phyloP scores from a whole-genome alignment of 2,113 vertebrate species.

The Orcinus orca region DNA sequence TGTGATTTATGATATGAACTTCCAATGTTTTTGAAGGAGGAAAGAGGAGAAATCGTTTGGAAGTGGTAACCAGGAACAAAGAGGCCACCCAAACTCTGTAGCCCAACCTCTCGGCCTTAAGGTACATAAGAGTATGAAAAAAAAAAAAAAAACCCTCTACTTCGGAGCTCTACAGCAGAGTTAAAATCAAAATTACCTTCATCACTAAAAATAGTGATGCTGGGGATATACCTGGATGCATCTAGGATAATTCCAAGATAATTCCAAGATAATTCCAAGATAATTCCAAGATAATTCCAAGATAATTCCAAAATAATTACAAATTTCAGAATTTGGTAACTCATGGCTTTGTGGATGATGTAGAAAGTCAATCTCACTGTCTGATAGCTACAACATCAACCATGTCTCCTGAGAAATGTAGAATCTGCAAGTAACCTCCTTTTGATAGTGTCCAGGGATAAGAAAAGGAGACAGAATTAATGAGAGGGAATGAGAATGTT shows the following conservation, averaged over 20 bases:
- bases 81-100: not conserved
- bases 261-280: too few species aligned
- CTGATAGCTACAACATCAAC: not conserved
- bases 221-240: not conserved
- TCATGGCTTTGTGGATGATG: not conserved
- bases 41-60: not conserved
- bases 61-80: not conserved
- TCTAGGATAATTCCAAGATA: not conserved
- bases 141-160: not conserved
- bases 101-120: not conserved
- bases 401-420: not conserved
- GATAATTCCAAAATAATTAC: too few species aligned
- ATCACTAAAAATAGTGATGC: not conserved
- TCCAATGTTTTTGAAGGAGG: not conserved
- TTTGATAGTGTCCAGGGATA: not conserved
- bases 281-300: too few species aligned
- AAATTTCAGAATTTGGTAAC: not conserved
- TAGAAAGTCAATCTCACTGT: not conserved
- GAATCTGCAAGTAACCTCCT: not conserved
- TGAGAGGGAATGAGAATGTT: not conserved
- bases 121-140: not conserved
- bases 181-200: conserved; percentile 1
- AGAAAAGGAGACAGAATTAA: not conserved
- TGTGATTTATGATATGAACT: not conserved
- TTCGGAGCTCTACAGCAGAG: not conserved